Evolutionary conservation across 2,888 invertebrate species (phyloP), one percentile per base, ranked within the genome.

Genomic region (Tachina lurida): DNA sequence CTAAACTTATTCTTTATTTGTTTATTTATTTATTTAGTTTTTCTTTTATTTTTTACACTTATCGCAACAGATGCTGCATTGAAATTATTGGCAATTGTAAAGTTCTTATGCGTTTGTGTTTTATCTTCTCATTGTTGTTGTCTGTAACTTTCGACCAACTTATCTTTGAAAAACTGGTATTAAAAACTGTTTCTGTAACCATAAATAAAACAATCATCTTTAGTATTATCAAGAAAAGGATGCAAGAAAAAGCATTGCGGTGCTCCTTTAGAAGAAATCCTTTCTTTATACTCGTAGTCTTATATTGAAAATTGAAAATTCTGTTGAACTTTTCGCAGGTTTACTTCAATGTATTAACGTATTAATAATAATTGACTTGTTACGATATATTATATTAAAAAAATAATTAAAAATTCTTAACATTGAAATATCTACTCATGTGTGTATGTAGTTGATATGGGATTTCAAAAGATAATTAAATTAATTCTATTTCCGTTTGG

Each of bases 51-150:
- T 77, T 49, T 63, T 31, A 12, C 65, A 74, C 67, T 78, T 78
- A 65, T 71, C 73, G 67, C 71, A 84, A 78, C 84, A 84, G 84
- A 73, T 84, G 84, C 78, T 74, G 68, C 74, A 74, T 74, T 74
- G 62, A 68, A 84, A 78, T 84, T 68, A 78, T 84, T 84, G 84
- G 78, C 78, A 84, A 84, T 78, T 78, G 78, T 70, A 74, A 84
- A 78, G 74, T 78, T 84, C 68, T 67, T 74, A 65, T 67, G 56
- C 54, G 41, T 68, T 77, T 77, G 68, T 77, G 56, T 60, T 68
- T 68, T 47, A 43, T 73, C 60, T 49, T 71, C 17, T 10, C 31
- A 19, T 41, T 63, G 60, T 63, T 75, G 54, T 63, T 75, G 54
- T 62, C 43, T 81, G 52, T 81, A 77, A 67, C 52, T 70, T 76